Conservation (phyloP, 2,888 invertebrate species). For the Apodemia mormo region DNA sequence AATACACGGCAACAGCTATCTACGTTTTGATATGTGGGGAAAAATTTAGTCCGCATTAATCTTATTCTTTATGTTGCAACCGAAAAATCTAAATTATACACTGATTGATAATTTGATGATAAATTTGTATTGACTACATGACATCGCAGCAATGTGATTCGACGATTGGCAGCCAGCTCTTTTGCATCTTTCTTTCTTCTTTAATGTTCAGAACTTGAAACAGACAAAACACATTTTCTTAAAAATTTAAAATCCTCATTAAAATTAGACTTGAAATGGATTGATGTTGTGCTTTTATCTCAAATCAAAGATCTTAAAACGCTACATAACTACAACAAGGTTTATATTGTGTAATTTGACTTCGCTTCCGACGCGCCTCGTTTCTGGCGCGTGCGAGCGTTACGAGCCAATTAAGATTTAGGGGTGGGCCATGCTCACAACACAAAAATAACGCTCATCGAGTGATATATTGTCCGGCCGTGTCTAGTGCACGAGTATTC, state of each 20-base stretch:
- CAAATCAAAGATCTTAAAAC: constrained; percentile 1
- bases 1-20: too few species aligned
- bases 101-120: not conserved
- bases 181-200: too few species aligned
- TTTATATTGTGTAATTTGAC: constrained; percentile 23
- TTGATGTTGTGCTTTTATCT: constrained; percentile 5
- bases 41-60: too few species aligned
- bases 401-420: constrained; percentile 37
- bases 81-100: not conserved
- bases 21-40: too few species aligned
- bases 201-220: not conserved
- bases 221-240: not conserved
- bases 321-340: constrained; percentile 2
- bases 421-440: constrained; percentile 27
- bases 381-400: constrained; percentile 32
- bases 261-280: not conserved
- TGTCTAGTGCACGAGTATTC: constrained; percentile 34
- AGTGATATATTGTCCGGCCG: constrained; percentile 34
- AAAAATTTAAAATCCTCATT: not conserved
- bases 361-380: constrained; percentile 30
- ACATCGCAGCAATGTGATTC: not conserved
- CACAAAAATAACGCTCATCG: constrained; percentile 31
- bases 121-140: not conserved
- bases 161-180: not conserved
- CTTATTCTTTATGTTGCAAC: too few species aligned